Evolutionary conservation across 2,888 invertebrate species (phyloP).

Genomic region (Perithous albicinctus): DNA sequence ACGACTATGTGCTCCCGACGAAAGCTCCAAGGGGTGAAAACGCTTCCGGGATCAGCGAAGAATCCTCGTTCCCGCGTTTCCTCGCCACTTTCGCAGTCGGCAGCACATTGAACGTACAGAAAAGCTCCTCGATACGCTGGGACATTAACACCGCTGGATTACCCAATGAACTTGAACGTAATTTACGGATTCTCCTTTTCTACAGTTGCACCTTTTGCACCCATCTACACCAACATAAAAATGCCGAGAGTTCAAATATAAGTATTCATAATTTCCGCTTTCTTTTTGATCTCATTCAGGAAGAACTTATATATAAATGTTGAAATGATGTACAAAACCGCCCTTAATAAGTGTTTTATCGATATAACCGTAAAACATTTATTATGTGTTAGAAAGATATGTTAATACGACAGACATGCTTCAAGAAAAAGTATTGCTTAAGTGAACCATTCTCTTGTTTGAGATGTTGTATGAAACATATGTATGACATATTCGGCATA

Average conservation of each 20-base stretch:
- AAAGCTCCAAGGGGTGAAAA: conserved; percentile 70
- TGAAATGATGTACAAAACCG: no score
- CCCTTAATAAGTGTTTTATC: no score
- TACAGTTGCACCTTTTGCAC: background rate
- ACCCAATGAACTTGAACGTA: conserved; percentile 83
- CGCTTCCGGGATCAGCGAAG: conserved; percentile 78
- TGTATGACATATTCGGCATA: no score
- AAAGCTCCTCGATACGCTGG: conserved; percentile 73
- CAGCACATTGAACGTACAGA: conserved; percentile 58
- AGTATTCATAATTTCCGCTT: no score
- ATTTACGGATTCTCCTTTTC: conserved; percentile 75
- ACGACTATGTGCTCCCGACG: conserved; percentile 70
- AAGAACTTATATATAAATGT: no score
- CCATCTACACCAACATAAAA: background rate
- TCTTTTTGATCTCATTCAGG: no score
- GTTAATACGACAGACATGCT: no score
- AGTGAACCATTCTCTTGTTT: no score
- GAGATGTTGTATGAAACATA: no score
- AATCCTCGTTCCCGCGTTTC: conserved; percentile 69
- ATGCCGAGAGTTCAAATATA: background rate
- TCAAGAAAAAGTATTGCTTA: no score
- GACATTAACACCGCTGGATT: conserved; percentile 83
- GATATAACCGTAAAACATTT: no score
- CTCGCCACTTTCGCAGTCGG: conserved; percentile 35
- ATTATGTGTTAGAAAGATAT: no score